Evolutionary conservation across 1,140 invertebrate genomes (phyloP).

Genomic region (Diorhabda elongata): DNA sequence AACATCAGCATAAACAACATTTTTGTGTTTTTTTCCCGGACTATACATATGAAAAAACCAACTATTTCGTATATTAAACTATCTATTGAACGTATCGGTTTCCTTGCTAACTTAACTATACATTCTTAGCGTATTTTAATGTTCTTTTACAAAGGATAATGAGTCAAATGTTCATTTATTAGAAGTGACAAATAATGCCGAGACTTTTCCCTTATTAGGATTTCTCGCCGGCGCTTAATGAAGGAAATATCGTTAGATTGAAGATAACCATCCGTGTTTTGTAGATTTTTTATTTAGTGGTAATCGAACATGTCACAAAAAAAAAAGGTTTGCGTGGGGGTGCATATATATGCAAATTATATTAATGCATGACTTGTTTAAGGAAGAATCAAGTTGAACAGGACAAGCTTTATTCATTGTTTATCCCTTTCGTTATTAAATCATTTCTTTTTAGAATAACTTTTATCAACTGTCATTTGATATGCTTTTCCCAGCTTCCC

Average conservation of each 20-base stretch:
- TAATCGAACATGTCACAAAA: too few species aligned
- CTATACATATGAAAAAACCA: background rate
- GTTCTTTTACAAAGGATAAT: constrained; percentile 22
- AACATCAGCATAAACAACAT: too few species aligned
- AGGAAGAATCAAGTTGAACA: too few species aligned
- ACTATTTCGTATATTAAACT: background rate
- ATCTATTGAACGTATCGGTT: constrained; percentile 23
- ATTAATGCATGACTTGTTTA: too few species aligned
- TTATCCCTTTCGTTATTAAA: too few species aligned
- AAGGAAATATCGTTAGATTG: constrained; percentile 6
- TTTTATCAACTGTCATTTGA: too few species aligned
- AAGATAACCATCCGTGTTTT: background rate
- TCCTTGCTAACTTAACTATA: constrained; percentile 23
- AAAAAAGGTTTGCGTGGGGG: too few species aligned
- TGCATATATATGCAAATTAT: too few species aligned
- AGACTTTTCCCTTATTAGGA: constrained; percentile 18
- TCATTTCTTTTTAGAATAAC: too few species aligned
- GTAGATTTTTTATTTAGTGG: background rate
- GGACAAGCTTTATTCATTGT: too few species aligned
- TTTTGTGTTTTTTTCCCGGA: background rate
- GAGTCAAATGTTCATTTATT: constrained; percentile 23
- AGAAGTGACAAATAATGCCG: constrained; percentile 22
- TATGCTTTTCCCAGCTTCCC: too few species aligned
- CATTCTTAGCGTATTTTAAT: constrained; percentile 21
- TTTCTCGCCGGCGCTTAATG: constrained; percentile 3